Percentiles rank a stretch among this genome's conserved stretches.
phyloP scores from a whole-genome alignment of 2,888 invertebrate species.

The Dysmachus trigonus region DNA sequence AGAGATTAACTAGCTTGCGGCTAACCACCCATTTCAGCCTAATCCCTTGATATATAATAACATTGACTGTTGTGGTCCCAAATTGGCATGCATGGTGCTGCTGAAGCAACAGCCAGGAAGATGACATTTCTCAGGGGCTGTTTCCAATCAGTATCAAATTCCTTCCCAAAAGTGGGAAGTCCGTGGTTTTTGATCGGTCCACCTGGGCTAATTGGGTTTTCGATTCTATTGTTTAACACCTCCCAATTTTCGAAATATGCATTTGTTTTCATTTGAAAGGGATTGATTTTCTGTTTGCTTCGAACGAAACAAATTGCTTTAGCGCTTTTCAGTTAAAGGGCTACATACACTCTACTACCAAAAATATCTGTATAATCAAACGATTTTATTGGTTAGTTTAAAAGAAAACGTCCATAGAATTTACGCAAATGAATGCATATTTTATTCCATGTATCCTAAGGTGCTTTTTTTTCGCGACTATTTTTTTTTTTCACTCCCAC shows the following conservation, averaged over 20 bases:
- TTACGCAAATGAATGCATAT: no score
- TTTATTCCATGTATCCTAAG: no score
- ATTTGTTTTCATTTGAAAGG: background rate
- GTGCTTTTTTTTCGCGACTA: no score
- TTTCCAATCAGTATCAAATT: background rate
- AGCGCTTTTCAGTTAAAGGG: no score
- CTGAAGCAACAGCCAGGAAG: background rate
- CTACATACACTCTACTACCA: no score
- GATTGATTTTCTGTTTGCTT: background rate
- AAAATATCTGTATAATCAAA: no score
- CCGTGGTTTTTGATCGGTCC: no score
- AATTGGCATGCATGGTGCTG: background rate
- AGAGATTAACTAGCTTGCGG: background rate
- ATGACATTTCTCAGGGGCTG: background rate
- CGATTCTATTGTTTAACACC: background rate
- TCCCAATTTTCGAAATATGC: no score
- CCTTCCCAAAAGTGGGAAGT: background rate
- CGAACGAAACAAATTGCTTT: background rate
- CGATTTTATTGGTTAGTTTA: no score
- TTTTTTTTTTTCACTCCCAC: no score
- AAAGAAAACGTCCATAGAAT: no score
- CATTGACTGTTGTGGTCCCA: background rate
- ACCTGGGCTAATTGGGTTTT: background rate
- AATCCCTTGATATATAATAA: background rate
- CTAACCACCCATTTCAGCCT: background rate